Conservation (phyloP, 2,888 invertebrate species). For the Gerris lacustris region DNA sequence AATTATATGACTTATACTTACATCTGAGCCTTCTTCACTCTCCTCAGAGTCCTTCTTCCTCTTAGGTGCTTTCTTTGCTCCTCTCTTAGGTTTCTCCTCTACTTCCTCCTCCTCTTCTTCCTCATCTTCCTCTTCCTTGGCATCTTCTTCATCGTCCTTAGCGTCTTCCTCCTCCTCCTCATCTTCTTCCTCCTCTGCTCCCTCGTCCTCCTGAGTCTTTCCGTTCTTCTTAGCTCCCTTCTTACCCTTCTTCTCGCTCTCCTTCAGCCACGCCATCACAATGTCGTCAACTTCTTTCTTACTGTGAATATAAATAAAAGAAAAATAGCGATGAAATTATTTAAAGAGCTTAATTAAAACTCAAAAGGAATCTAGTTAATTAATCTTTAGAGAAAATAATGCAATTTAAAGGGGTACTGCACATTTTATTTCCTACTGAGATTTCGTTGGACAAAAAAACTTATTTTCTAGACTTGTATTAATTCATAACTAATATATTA, state of each 20-base stretch:
- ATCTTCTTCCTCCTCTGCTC: constrained; percentile 37
- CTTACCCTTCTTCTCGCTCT: constrained; percentile 36
- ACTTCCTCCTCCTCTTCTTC: constrained; percentile 28
- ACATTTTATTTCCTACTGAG: too few relatives aligned
- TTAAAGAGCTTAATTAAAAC: too few relatives aligned
- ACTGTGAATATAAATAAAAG: constrained; percentile 38
- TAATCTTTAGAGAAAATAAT: too few relatives aligned
- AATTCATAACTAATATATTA: not conserved
- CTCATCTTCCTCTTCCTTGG: constrained; percentile 32
- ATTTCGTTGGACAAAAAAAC: not conserved
- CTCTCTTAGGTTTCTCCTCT: constrained; percentile 48
- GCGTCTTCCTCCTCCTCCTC: constrained; percentile 43
- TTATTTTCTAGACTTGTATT: not conserved
- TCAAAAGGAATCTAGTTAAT: too few relatives aligned
- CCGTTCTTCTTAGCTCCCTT: constrained; percentile 35
- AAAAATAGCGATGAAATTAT: constrained; percentile 1
- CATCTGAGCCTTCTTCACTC: constrained; percentile 34
- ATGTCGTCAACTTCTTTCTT: constrained; percentile 79
- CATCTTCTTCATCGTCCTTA: constrained; percentile 39
- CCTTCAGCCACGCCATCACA: constrained; percentile 59
- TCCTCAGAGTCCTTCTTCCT: constrained; percentile 33
- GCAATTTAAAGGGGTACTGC: too few relatives aligned
- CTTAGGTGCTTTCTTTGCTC: constrained; percentile 39
- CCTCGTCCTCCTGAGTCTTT: constrained; percentile 41
- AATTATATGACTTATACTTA: constrained; percentile 17